Evolutionary conservation across 2,113 vertebrate genomes (phyloP).

Genomic region (Myiagra hebetior): DNA sequence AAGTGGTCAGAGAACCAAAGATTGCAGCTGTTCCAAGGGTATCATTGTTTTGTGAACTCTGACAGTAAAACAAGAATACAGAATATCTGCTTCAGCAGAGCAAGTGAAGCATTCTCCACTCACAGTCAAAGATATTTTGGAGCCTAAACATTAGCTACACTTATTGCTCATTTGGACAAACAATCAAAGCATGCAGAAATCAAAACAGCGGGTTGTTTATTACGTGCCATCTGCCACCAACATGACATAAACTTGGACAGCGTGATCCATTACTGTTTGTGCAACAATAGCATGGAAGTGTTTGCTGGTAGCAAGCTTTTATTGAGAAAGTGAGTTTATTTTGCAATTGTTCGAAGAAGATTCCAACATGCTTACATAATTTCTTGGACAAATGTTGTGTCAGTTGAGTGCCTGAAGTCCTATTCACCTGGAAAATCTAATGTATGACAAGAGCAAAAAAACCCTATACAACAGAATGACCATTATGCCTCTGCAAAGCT

Average conservation of each 20-base stretch:
- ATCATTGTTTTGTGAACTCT: not conserved
- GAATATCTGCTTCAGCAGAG: not conserved
- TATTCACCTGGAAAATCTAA: conserved; percentile 52
- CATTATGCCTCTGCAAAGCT: not conserved
- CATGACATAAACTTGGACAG: not conserved
- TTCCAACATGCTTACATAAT: not conserved
- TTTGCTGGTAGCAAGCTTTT: not conserved
- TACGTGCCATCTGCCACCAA: not conserved
- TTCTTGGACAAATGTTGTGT: not conserved
- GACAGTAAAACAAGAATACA: not conserved
- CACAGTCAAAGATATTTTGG: not conserved
- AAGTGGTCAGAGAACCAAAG: not conserved
- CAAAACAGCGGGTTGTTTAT: not conserved
- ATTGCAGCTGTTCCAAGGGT: not conserved
- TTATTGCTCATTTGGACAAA: not conserved
- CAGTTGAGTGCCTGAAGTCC: not conserved
- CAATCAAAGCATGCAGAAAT: not conserved
- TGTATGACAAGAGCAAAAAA: not conserved
- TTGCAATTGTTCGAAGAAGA: not conserved
- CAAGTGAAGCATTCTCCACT: not conserved
- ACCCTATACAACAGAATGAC: not conserved
- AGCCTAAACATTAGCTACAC: not conserved
- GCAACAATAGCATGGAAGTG: not conserved
- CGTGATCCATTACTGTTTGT: not conserved
- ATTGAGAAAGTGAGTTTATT: not conserved